These are phyloP conservation scores for Umimayanthus kanabou DNA, from an alignment of 92 coral and sea anemone species.

Conservation along the genomic window DNA sequence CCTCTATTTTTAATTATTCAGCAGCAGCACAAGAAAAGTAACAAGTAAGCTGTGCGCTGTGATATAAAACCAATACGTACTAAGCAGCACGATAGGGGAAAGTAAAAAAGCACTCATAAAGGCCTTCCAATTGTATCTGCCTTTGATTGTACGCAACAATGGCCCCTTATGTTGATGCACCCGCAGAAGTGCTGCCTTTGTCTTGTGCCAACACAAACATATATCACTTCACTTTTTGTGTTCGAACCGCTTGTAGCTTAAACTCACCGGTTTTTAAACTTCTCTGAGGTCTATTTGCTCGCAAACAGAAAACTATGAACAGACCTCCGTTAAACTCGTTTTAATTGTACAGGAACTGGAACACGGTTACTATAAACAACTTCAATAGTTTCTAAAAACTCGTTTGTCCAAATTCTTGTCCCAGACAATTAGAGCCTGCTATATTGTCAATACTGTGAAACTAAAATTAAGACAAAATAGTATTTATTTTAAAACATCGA, in stretches of 20 bases:
- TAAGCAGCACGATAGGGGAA: background rate
- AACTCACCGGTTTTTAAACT: conserved; percentile 21
- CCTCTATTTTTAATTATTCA: conserved; percentile 19
- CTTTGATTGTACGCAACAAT: conserved; percentile 14
- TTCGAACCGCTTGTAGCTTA: conserved; percentile 20
- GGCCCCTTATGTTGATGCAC: conserved; percentile 20
- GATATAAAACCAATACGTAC: conserved; percentile 25
- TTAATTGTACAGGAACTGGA: conserved; percentile 12
- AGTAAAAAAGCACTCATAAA: conserved; percentile 12
- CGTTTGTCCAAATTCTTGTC: background rate
- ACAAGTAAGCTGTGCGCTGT: conserved; percentile 24
- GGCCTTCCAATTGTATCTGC: conserved; percentile 21
- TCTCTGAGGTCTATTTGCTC: conserved; percentile 7
- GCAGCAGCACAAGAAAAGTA: conserved; percentile 25
- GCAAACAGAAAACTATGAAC: background rate
- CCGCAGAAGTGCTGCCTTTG: conserved; percentile 15
- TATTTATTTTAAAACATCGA: background rate
- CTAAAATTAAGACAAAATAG: conserved; percentile 1
- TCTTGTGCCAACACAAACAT: background rate
- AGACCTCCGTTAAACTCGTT: background rate
- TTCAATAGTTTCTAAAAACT: conserved; percentile 3
- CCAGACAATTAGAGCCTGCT: conserved; percentile 23
- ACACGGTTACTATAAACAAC: conserved; percentile 21
- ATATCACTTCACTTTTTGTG: no score
- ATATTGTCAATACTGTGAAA: conserved; percentile 3